A percentile compares a stretch with the other conserved stretches of the same genome.
Evolutionary conservation across 2,888 invertebrate genomes (phyloP).

Genomic region (Criorhina ranunculi): DNA sequence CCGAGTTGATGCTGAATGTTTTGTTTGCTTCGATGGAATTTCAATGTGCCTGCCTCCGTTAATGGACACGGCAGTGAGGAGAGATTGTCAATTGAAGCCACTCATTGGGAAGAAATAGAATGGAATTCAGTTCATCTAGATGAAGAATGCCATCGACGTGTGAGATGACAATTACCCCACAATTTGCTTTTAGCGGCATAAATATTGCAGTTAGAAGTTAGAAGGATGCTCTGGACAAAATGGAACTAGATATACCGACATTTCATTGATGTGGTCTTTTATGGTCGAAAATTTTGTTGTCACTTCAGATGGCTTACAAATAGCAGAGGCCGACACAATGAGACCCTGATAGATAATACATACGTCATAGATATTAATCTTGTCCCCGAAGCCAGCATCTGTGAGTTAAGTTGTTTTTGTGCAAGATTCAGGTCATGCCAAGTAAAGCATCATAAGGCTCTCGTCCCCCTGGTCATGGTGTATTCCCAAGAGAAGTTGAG

Average conservation of each 20-base stretch:
- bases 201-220: slow-evolving; percentile 37
- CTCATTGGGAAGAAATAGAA: slow-evolving; percentile 15
- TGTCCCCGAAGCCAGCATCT: slow-evolving; percentile 49
- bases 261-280: background rate
- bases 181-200: slow-evolving; percentile 47
- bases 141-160: slow-evolving; percentile 3
- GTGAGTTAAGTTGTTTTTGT: slow-evolving; percentile 11
- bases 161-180: slow-evolving; percentile 37
- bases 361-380: slow-evolving; percentile 58
- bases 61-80: slow-evolving; percentile 18
- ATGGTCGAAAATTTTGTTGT: slow-evolving; percentile 15
- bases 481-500: slow-evolving; percentile 21
- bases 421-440: slow-evolving; percentile 52
- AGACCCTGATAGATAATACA: slow-evolving; percentile 22
- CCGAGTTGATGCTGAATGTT: slow-evolving; percentile 37
- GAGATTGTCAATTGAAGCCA: slow-evolving; percentile 33
- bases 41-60: background rate
- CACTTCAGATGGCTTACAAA: slow-evolving; percentile 15
- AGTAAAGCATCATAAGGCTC: slow-evolving; percentile 40
- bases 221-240: slow-evolving; percentile 6
- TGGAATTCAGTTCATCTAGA: slow-evolving; percentile 22
- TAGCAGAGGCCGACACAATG: slow-evolving; percentile 10
- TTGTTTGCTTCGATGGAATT: slow-evolving; percentile 37
- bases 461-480: slow-evolving; percentile 2
- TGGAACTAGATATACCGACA: background rate